Evolutionary conservation across 2,113 vertebrate genomes (phyloP), one percentile per base, ranked within the genome.

Genomic region (Promerops cafer): DNA sequence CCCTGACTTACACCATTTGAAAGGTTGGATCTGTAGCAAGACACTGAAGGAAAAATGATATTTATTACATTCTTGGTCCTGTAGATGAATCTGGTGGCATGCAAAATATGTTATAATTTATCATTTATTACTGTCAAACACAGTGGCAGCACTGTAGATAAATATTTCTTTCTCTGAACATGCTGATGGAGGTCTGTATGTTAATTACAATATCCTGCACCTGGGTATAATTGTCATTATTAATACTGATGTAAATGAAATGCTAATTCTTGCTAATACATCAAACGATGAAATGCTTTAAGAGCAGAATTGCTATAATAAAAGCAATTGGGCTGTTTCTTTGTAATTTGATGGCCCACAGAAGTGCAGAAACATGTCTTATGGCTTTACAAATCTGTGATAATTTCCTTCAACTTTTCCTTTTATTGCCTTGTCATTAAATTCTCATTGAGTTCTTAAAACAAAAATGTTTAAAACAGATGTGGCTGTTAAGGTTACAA

Each of bases 381-480:
- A 98, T 11, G 92, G 97, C 98, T 98, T 98, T 98, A 98, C 97
- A 98, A 98, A 98, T 98, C 98, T 98, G 98, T 97, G 98, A 98
- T 98, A 98, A 98, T 98, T 98, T 98, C 98, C 98, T 98, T 98
- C 97, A 98, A 98, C 97, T 98, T 98, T 97, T 96, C 94, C 97
- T 98, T 98, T 98, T 98, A 98, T 97, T 95, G 95, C 97, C 78
- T 85, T 90, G 96, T 96, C 98, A 97, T 98, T 98, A 98, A 98
- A 98, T 98, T 98, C 97, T 97, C 91, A 97, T 98, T 97, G 97
- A 98, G 97, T 98, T 98, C 98, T 98, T 98, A 98, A 98, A 98
- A 97, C 95, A 97, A 97, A 98, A 98, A 98, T 98, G 97, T 97
- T 98, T 98, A 98, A 98, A 98, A 98, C 98, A 98, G 98, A 98